Conservation (phyloP, 1,140 invertebrate species). For the Hermetia illucens region DNA sequence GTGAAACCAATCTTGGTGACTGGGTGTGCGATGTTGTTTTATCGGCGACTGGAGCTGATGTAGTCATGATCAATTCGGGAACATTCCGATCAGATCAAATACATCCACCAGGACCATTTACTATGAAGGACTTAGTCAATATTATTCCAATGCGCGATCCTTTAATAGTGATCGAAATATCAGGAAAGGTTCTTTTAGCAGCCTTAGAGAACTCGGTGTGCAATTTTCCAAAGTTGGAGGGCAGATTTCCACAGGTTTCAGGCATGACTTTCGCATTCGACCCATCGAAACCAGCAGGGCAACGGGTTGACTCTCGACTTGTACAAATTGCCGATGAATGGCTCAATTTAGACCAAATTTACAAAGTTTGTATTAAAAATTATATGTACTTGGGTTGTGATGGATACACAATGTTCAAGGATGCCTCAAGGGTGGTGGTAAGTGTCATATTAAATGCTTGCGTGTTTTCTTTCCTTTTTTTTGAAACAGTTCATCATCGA, state of each 20-base stretch:
- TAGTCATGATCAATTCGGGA: conserved; percentile 76
- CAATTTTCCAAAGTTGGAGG: conserved; percentile 66
- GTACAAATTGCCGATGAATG: conserved; percentile 77
- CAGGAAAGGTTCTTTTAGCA: conserved; percentile 49
- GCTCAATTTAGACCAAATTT: conserved; percentile 52
- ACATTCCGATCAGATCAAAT: conserved; percentile 45
- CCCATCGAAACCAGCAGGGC: conserved; percentile 51
- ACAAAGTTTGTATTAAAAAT: conserved; percentile 67
- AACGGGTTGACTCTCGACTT: conserved; percentile 51
- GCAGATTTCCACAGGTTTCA: conserved; percentile 60
- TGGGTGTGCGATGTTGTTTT: conserved; percentile 80
- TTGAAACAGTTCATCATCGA: conserved; percentile 1
- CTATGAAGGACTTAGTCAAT: conserved; percentile 63
- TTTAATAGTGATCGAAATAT: conserved; percentile 50
- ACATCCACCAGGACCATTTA: conserved; percentile 67
- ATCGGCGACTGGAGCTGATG: conserved; percentile 66
- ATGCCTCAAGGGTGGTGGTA: conserved; percentile 52
- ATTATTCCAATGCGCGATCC: conserved; percentile 76
- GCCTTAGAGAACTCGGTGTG: conserved; percentile 66
- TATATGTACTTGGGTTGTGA: conserved; percentile 69
- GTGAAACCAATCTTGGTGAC: conserved; percentile 81
- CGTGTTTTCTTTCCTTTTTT: background rate
- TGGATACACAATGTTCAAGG: conserved; percentile 66
- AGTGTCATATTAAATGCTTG: conserved; percentile 18
- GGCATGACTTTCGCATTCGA: conserved; percentile 77